Conservation (phyloP, 2,888 invertebrate genomes). For the Pseudeuparius sepicola region DNA sequence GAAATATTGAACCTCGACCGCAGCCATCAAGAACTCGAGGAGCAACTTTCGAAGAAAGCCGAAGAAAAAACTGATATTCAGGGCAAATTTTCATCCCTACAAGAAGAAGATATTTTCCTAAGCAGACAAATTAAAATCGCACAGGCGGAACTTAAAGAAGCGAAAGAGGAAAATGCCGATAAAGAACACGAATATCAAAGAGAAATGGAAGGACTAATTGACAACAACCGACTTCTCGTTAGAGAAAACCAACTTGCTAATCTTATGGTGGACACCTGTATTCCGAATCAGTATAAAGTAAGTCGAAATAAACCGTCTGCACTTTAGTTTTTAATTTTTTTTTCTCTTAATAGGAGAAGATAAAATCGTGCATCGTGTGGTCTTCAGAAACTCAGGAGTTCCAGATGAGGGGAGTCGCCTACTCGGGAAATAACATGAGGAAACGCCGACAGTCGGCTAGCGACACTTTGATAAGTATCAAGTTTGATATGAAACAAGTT, state of each 20-base stretch:
- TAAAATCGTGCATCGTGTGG: conserved; percentile 90
- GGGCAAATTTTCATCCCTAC: conserved; percentile 86
- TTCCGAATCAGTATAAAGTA: conserved; percentile 89
- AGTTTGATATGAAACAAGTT: conserved; percentile 34
- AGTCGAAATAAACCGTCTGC: conserved; percentile 11
- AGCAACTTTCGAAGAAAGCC: conserved; percentile 79
- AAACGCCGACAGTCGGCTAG: conserved; percentile 47
- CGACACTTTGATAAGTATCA: conserved; percentile 28
- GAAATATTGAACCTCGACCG: conserved; percentile 70
- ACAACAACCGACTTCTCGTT: conserved; percentile 82
- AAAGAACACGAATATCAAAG: conserved; percentile 91
- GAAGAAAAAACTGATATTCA: conserved; percentile 89
- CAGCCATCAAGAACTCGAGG: conserved; percentile 71
- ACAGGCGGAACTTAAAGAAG: conserved; percentile 76
- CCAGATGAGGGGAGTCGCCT: conserved; percentile 95
- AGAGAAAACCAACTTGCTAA: conserved; percentile 87
- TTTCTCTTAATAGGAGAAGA: conserved; percentile 43
- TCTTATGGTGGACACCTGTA: conserved; percentile 82
- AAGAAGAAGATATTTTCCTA: conserved; percentile 90
- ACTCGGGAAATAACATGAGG: conserved; percentile 97
- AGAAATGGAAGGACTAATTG: conserved; percentile 92
- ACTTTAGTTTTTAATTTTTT: conserved; percentile 1
- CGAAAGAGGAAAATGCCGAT: conserved; percentile 75
- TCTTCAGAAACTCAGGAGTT: conserved; percentile 98
- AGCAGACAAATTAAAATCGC: conserved; percentile 87